Evolutionary conservation across 2,888 invertebrate genomes (phyloP), one percentile per base, ranked within the genome.

Genomic region (Ptilodon capucinus): DNA sequence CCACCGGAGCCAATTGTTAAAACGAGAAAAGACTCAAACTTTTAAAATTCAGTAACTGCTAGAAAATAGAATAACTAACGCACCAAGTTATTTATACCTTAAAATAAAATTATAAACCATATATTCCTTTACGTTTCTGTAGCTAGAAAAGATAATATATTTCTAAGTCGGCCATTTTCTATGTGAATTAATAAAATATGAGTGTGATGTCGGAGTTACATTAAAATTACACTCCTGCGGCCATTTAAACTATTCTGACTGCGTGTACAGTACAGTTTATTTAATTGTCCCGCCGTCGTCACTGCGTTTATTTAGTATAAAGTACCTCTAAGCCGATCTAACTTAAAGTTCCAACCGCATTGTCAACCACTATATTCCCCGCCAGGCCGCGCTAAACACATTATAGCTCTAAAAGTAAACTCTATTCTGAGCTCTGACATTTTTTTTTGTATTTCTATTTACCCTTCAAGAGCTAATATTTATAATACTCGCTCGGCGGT

Each of bases 11-110:
- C 23, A 40, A 35, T 34, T 36, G 36, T n/a, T 28, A 41, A 41
- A 51, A 57, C 46, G 43, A 54, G 56, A 60, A 35, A 25, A 42
- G 2, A 23, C 9, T 23, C 9, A 30, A 3, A n/a, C 30, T 30
- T 5, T 30, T 30, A 30, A 30, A 30, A 30, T n/a, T n/a, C n/a
- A n/a, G n/a, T n/a, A n/a, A n/a, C n/a, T n/a, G n/a, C n/a, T n/a
- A n/a, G n/a, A n/a, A n/a, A n/a, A n/a, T n/a, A n/a, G n/a, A n/a
- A n/a, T n/a, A n/a, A n/a, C n/a, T n/a, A n/a, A n/a, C n/a, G n/a
- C n/a, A n/a, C n/a, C n/a, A n/a, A n/a, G n/a, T n/a, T n/a, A n/a
- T n/a, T n/a, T n/a, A n/a, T n/a, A n/a, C n/a, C n/a, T n/a, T n/a
- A n/a, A n/a, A n/a, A n/a, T n/a, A n/a, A n/a, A n/a, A n/a, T n/a